These are phyloP conservation scores for Piscicola geometra DNA, from an alignment of 2,888 invertebrate species.

Conservation along the genomic window DNA sequence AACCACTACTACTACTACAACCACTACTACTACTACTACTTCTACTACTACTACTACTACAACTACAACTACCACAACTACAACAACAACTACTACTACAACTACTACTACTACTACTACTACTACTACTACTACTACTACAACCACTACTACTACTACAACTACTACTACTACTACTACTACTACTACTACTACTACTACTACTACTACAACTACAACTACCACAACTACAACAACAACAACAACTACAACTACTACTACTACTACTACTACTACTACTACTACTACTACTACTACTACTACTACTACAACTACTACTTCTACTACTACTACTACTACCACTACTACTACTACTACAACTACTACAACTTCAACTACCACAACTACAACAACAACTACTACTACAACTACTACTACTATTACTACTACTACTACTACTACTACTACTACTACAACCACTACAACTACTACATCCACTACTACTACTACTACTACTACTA, in stretches of 20 bases:
- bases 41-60: conserved; percentile 22
- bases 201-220: conserved; percentile 1
- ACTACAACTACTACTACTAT: too few species aligned
- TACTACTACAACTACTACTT: conserved; percentile 4
- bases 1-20: conserved; percentile 16
- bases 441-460: too few species aligned
- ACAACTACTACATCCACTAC: too few species aligned
- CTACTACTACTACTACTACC: not conserved
- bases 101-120: conserved; percentile 25
- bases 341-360: conserved; percentile 18
- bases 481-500: too few species aligned
- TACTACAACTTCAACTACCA: too few species aligned
- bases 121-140: conserved; percentile 16
- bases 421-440: too few species aligned
- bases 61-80: conserved; percentile 12
- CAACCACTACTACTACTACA: conserved; percentile 7
- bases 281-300: conserved; percentile 11
- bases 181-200: conserved; percentile 12
- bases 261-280: conserved; percentile 2
- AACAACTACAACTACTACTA: not conserved
- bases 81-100: conserved; percentile 11
- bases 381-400: too few species aligned
- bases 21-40: conserved; percentile 26
- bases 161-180: conserved; percentile 18
- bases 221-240: not conserved